Evolutionary conservation across 2,113 vertebrate genomes (phyloP).

Genomic region (Nothobranchius kuhntae): DNA sequence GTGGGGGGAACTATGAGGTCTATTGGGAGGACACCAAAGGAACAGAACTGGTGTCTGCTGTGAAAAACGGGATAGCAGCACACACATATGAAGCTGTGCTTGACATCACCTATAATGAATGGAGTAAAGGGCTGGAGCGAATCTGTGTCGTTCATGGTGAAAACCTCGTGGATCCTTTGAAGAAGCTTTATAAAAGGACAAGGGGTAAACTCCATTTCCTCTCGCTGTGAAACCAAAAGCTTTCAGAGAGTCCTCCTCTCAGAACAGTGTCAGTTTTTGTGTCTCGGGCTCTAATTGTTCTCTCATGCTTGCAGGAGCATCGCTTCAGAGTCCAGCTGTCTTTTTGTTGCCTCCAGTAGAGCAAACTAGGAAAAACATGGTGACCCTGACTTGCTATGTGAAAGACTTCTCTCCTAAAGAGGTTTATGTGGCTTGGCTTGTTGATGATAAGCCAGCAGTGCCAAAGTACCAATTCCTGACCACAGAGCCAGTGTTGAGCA

Average conservation of each 20-base stretch:
- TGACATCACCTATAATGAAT: conserved; percentile 55
- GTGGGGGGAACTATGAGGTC: background rate
- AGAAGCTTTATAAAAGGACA: background rate
- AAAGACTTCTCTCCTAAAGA: conserved; percentile 78
- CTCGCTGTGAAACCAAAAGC: background rate
- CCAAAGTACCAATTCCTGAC: conserved; percentile 19
- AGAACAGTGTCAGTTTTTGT: background rate
- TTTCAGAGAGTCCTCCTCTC: background rate
- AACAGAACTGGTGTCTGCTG: rapidly evolving
- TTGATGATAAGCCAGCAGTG: conserved; percentile 48
- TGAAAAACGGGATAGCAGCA: no score
- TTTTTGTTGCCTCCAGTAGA: conserved; percentile 74
- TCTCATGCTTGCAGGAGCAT: conserved; percentile 62
- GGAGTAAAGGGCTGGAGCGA: conserved; percentile 41
- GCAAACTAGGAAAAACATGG: background rate
- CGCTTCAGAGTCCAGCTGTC: conserved; percentile 43
- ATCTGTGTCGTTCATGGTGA: conserved; percentile 36
- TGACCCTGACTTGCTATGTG: conserved; percentile 80
- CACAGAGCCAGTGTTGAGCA: conserved; percentile 47
- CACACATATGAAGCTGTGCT: background rate
- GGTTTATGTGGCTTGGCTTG: conserved; percentile 75
- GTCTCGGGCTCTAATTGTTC: conserved; percentile 37
- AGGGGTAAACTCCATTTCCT: conserved; percentile 58
- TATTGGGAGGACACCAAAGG: background rate
- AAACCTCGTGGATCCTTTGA: rapidly evolving